These are phyloP conservation scores for Zaprionus africanus DNA, from an alignment of 1,140 invertebrate species.

Conservation along the genomic window DNA sequence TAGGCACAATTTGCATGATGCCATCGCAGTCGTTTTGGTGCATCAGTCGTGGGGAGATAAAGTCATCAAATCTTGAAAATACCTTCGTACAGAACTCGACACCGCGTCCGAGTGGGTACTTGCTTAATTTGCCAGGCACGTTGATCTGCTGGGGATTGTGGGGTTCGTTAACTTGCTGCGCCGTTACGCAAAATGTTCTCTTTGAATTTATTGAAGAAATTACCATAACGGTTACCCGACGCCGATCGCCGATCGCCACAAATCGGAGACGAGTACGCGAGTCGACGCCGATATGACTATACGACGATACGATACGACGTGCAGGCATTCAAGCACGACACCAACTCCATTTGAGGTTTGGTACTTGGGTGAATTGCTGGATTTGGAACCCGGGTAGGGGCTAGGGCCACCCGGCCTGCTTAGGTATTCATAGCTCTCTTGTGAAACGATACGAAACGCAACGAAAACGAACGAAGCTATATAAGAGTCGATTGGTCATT, in stretches of 20 bases:
- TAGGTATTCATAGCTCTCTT: constrained; percentile 54
- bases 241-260: constrained; percentile 25
- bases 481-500: constrained; percentile 66
- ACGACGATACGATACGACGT: constrained; percentile 45
- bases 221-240: constrained; percentile 73
- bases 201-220: constrained; percentile 78
- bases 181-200: constrained; percentile 77
- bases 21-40: constrained; percentile 18
- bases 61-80: constrained; percentile 55
- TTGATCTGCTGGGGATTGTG: constrained; percentile 35
- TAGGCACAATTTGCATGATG: constrained; percentile 58
- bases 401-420: constrained; percentile 42
- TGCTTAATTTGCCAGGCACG: constrained; percentile 69
- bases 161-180: constrained; percentile 65
- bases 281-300: constrained; percentile 24
- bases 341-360: constrained; percentile 37
- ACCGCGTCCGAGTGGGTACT: constrained; percentile 6
- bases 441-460: constrained; percentile 49
- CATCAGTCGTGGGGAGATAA: constrained; percentile 33
- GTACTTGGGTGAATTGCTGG: constrained; percentile 8
- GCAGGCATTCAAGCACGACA: constrained; percentile 68
- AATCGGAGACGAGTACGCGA: constrained; percentile 9
- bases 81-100: not conserved
- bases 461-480: constrained; percentile 21
- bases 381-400: constrained; percentile 6